Conservation (phyloP, 2,113 vertebrate genomes). For the Empidonax traillii region DNA sequence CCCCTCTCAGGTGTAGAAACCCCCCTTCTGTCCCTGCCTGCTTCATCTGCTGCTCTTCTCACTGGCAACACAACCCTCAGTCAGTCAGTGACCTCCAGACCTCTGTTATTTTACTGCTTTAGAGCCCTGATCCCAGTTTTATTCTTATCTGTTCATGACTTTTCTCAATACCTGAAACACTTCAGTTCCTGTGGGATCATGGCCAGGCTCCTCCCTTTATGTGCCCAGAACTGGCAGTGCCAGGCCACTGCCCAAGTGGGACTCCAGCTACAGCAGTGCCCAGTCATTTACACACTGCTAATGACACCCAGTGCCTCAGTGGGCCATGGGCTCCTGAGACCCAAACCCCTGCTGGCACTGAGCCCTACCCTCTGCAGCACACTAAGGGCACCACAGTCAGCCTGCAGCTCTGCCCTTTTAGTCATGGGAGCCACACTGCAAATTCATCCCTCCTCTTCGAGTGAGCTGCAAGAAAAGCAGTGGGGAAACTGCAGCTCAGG, state of each 20-base stretch:
- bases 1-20: background rate
- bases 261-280: no score
- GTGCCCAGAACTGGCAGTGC: background rate
- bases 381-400: no score
- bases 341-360: no score
- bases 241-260: no score
- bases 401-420: no score
- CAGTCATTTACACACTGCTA: no score
- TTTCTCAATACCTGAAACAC: background rate
- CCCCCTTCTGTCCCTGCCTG: background rate
- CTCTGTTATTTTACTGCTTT: background rate
- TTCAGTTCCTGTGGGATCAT: background rate
- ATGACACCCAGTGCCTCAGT: no score
- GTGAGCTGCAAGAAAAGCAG: background rate
- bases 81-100: background rate
- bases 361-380: no score
- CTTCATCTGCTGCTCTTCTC: background rate
- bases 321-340: no score
- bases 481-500: background rate
- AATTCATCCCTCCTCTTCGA: background rate
- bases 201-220: background rate
- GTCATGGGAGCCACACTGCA: background rate
- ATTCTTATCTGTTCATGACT: background rate
- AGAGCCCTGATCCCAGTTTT: background rate
- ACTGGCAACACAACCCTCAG: background rate